These are phyloP conservation scores for Lycaon pictus DNA, from an alignment of 2,113 vertebrate species.

Conservation along the genomic window DNA sequence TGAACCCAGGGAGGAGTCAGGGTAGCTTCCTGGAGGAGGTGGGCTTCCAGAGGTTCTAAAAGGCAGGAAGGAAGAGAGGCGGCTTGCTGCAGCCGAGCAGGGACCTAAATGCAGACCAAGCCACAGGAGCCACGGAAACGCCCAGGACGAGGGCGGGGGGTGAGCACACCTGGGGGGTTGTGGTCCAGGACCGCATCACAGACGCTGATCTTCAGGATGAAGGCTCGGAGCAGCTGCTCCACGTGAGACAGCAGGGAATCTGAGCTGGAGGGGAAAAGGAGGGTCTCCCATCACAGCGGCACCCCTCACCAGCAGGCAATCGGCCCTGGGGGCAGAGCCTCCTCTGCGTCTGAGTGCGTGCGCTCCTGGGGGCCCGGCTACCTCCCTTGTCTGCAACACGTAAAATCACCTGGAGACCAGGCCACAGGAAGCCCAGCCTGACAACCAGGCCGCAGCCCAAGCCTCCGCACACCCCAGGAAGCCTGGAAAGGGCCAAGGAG, in stretches of 20 bases:
- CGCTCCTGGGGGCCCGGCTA: neutral
- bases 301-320: neutral
- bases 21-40: neutral
- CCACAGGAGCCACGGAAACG: neutral
- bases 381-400: neutral
- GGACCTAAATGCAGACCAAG: neutral
- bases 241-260: slow-evolving; percentile 96
- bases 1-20: neutral
- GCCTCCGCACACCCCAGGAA: neutral
- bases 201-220: slow-evolving; percentile 98
- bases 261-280: slow-evolving; percentile 87
- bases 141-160: neutral
- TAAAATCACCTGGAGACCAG: neutral
- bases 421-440: neutral
- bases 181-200: slow-evolving; percentile 98
- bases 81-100: neutral
- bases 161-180: slow-evolving; percentile 94
- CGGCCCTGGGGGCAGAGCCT: neutral
- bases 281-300: neutral
- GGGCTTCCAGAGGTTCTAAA: neutral
- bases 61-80: neutral
- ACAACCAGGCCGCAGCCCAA: neutral
- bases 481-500: neutral
- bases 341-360: neutral
- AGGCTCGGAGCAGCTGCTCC: slow-evolving; percentile 97